Base-by-base conservation (phyloP, 2,888 invertebrate species). In the Petrolisthes cinctipes region DNA sequence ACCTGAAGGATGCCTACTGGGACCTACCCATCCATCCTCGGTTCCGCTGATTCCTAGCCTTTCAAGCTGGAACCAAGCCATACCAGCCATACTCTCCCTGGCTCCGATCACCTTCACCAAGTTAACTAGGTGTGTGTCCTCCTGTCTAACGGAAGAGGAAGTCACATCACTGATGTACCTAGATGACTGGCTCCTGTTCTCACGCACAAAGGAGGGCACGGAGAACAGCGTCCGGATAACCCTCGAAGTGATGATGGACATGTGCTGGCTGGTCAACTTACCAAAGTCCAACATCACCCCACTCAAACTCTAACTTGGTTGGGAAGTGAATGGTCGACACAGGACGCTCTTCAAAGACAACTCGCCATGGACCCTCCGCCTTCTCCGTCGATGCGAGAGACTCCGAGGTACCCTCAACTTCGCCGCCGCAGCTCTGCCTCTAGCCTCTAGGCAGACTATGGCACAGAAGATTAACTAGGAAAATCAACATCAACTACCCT, bases 241-340 rank as follows among this genome's bases (percentile, higher is more conserved):
- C 71, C 5, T 71, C 5, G 5, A 71, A 20, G 14, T 71, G 5
- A 20, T 71, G 71, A 20, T 20, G 71, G 14, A 71, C 17, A 71
- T 71, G 71, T 17, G 71, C 5, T 71, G 71, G 14, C 71, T 71
- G n/a, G 20, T 71, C 17, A 71, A 71, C 71, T 4, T 71, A 17
- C 5, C 71, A n/a, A n/a, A n/a, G n/a, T n/a, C n/a, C n/a, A n/a
- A n/a, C n/a, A n/a, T n/a, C n/a, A n/a, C n/a, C n/a, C 71, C 71
- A 71, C 71, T 20, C 71, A 71, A 71, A 71, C 71, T 17, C 20
- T 71, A 71, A 71, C 71, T 20, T 71, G 71, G 71, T 71, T 71
- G 71, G 71, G 71, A 11, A 71, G 17, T 20, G 20, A 71, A 71
- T 71, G 71, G 71, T 71, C 71, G 20, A 71, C 71, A 11, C 5